These are phyloP conservation scores for Hoplias malabaricus DNA, from an alignment of 2,113 vertebrate species.

Conservation along the genomic window DNA sequence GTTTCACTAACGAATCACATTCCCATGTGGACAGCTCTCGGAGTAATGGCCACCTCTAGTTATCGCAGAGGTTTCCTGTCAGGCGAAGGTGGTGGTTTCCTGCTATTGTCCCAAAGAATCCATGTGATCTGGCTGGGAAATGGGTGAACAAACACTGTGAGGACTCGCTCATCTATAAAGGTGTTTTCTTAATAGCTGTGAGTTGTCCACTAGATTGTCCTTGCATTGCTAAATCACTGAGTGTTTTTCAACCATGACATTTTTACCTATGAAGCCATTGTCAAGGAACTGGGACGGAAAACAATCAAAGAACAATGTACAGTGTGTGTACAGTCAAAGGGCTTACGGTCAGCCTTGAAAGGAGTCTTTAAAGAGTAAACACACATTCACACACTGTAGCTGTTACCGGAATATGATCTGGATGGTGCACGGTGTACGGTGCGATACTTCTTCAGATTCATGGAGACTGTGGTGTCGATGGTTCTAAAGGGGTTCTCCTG, in stretches of 20 bases:
- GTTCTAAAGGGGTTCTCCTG: too few relatives aligned
- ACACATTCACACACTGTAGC: too few relatives aligned
- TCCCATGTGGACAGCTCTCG: neutral
- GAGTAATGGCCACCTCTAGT: neutral
- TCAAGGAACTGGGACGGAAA: neutral
- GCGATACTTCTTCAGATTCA: too few relatives aligned
- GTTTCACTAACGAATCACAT: neutral
- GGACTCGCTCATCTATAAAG: neutral
- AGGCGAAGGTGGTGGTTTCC: conserved; percentile 73
- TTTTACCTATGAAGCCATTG: neutral
- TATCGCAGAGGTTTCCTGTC: conserved; percentile 58
- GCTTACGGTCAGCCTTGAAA: too few relatives aligned
- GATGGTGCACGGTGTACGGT: too few relatives aligned
- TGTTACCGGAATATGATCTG: too few relatives aligned
- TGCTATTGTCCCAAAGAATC: conserved; percentile 68
- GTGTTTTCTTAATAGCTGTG: neutral
- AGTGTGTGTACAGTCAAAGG: too few relatives aligned
- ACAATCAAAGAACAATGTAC: too few relatives aligned
- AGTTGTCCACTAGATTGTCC: neutral
- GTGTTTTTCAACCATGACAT: neutral
- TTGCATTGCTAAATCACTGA: neutral
- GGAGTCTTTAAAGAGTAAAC: too few relatives aligned
- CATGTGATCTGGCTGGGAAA: conserved; percentile 40
- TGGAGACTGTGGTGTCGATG: too few relatives aligned
- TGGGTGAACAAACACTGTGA: neutral